Base-by-base conservation (phyloP, 2,888 invertebrate genomes). In the Temnothorax unifasciatus region DNA sequence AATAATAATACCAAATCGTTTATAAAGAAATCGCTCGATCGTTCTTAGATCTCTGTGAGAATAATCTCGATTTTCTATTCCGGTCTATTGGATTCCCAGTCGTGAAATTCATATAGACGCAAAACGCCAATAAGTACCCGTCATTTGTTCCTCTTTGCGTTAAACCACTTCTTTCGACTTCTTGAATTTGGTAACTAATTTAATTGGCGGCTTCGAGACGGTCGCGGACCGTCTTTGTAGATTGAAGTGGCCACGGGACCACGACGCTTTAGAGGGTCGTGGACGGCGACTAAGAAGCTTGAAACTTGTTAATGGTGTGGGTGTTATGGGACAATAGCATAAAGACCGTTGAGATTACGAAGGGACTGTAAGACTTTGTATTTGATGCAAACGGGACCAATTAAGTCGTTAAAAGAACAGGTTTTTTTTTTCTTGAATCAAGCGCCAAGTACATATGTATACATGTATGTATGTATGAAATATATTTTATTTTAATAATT, bases 291-390 rank as follows among this genome's bases (percentile, higher is more conserved):
- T 89, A 89, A 89, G 89, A 89, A 89, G 86, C 89, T 89, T 86
- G 89, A 89, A 89, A 89, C 89, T 89, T 86, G 88, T 89, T 89
- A 89, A 89, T 86, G 90, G 83, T 86, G 64, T 85, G 88, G 86
- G 89, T 89, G 88, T 84, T 84, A 68, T 82, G 76, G 88, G 88
- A 86, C 86, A 86, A 88, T 85, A 84, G 84, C 81, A 76, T 76
- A 88, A 86, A 89, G 89, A 84, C 83, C 81, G 81, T 85, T 74
- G 88, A 82, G 82, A 74, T 34, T 77, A 57, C 63, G 68, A 44
- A 47, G 82, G 64, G 59, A 76, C 52, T 76, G 15, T 25, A 50
- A 57, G 79, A 79, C 71, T 81, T 73, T 25, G 79, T 47, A 59
- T 73, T 81, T 73, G 79, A 81, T 73, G 79, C 79, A 73, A 81